phyloP scores from a whole-genome alignment of 2,888 invertebrate genomes.

The Dryobotodes eremita region DNA sequence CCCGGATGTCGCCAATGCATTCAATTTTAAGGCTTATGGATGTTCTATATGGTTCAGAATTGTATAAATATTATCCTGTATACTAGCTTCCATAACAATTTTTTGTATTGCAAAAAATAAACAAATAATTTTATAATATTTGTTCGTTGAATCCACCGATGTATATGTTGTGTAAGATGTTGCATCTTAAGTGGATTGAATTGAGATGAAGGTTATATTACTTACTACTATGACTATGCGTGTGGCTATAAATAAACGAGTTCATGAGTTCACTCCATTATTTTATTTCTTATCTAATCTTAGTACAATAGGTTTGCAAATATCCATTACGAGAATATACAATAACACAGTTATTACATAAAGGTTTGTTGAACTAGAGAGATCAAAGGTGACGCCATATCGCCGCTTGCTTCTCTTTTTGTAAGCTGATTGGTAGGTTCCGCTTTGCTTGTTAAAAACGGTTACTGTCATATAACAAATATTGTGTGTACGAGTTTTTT shows the following conservation, averaged over 20 bases:
- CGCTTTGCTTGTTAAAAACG: constrained; percentile 30
- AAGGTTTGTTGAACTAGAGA: constrained; percentile 45
- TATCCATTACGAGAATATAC: constrained; percentile 28
- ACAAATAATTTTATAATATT: constrained; percentile 46
- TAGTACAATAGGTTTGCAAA: constrained; percentile 21
- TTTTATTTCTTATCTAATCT: constrained; percentile 59
- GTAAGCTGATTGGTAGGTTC: constrained; percentile 34
- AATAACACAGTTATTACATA: constrained; percentile 14
- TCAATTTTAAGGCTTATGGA: constrained; percentile 45
- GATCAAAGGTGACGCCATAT: constrained; percentile 25
- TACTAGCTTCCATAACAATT: constrained; percentile 23
- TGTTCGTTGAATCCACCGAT: constrained; percentile 16
- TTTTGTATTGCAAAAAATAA: constrained; percentile 46
- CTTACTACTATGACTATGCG: constrained; percentile 20
- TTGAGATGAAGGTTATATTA: constrained; percentile 56
- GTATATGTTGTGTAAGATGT: constrained; percentile 19
- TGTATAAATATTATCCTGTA: constrained; percentile 20
- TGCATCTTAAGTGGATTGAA: constrained; percentile 49
- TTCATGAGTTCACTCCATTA: constrained; percentile 54
- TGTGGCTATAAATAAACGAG: constrained; percentile 56
- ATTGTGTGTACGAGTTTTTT: constrained; percentile 24
- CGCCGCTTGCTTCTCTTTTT: constrained; percentile 1
- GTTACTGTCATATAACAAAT: constrained; percentile 11
- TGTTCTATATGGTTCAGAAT: constrained; percentile 32
- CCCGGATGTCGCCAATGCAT: constrained; percentile 60